Conservation (phyloP, 2,113 vertebrate genomes). For the Forbesichthys papilliferus region DNA sequence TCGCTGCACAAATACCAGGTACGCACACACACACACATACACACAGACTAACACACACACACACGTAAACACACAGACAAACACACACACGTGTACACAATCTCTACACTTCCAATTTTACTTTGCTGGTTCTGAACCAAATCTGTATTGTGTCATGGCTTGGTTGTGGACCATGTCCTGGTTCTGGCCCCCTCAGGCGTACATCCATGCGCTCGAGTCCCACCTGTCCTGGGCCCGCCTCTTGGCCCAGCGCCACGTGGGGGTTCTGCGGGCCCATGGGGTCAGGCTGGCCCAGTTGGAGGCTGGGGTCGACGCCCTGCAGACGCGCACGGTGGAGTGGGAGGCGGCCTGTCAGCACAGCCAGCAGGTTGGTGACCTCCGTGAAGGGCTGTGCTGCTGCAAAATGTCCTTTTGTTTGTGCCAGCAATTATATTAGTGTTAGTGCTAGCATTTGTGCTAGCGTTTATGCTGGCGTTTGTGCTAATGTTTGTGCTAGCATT, state of each 20-base stretch:
- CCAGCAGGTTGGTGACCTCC: conserved; percentile 78
- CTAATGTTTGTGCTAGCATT: too few species aligned
- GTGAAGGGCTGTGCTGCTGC: neutral
- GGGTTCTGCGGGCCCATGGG: conserved; percentile 69
- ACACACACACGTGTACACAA: too few species aligned
- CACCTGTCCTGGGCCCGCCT: conserved; percentile 73
- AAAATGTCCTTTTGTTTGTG: too few species aligned
- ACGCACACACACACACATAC: conserved; percentile 18
- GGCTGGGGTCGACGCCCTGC: conserved; percentile 71
- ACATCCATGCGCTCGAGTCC: conserved; percentile 78
- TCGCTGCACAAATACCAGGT: conserved; percentile 83
- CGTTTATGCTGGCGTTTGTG: too few species aligned
- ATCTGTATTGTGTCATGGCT: neutral
- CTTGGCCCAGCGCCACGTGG: conserved; percentile 68
- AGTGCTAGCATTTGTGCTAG: too few species aligned
- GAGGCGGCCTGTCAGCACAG: conserved; percentile 77
- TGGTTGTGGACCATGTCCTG: neutral
- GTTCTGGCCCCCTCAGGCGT: conserved; percentile 69
- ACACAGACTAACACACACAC: too few species aligned
- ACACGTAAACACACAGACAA: too few species aligned
- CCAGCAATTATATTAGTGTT: neutral
- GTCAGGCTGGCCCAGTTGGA: conserved; percentile 71
- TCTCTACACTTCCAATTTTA: too few species aligned
- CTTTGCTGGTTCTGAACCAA: too few species aligned
- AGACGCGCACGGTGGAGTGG: conserved; percentile 70